Percentiles rank a stretch among this genome's conserved stretches.
Evolutionary conservation across 1,140 invertebrate genomes (phyloP).

Genomic region (Drosophila ironensis): DNA sequence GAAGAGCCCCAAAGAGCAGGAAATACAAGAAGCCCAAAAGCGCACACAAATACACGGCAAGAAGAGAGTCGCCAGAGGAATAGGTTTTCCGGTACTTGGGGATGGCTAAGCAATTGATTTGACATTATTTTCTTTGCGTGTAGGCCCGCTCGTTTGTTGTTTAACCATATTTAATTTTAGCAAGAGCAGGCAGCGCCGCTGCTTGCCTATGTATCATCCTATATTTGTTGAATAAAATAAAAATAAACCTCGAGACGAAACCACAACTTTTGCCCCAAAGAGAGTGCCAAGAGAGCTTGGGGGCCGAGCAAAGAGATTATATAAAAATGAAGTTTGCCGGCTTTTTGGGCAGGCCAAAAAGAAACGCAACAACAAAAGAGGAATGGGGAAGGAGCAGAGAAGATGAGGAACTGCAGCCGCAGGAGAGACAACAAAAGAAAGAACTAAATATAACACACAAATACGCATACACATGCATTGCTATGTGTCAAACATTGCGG

Average conservation of each 20-base stretch:
- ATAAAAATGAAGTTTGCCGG: conserved; percentile 47
- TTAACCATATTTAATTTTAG: conserved; percentile 70
- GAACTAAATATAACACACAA: conserved; percentile 25
- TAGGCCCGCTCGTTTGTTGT: conserved; percentile 3
- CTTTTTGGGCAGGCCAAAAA: conserved; percentile 36
- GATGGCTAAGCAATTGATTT: no score
- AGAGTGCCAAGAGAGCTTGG: conserved; percentile 6
- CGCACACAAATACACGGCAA: conserved; percentile 10
- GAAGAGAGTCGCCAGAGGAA: no score
- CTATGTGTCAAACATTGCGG: conserved; percentile 1
- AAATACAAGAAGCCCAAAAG: conserved; percentile 60
- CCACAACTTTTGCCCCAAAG: conserved; percentile 47
- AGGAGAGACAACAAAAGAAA: conserved; percentile 16
- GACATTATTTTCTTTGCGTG: conserved; percentile 12
- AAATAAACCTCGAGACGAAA: conserved; percentile 35
- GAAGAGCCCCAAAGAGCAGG: conserved; percentile 25
- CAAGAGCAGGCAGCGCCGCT: conserved; percentile 45
- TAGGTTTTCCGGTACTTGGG: no score
- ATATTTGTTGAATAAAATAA: conserved; percentile 65
- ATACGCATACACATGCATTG: neutral
- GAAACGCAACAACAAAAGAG: neutral
- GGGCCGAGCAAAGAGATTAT: neutral
- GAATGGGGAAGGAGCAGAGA: conserved; percentile 1
- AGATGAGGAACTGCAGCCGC: conserved; percentile 6
- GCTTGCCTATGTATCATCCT: conserved; percentile 21